These are phyloP conservation scores for Daubentonia madagascariensis DNA, from an alignment of 2,113 vertebrate genomes.

Conservation along the genomic window DNA sequence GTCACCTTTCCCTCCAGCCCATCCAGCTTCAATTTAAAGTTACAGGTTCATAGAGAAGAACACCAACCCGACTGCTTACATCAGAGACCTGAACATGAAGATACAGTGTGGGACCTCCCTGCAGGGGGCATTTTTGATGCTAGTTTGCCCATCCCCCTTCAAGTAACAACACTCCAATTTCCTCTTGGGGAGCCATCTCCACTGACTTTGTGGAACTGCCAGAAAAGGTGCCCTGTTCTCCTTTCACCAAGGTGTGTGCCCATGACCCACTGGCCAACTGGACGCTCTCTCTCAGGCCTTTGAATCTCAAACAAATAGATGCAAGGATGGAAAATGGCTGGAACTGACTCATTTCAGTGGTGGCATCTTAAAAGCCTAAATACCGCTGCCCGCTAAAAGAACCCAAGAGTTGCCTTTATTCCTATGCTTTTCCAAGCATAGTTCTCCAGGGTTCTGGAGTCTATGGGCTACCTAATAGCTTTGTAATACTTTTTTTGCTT, in stretches of 20 bases:
- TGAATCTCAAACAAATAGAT: neutral
- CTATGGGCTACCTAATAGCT: neutral
- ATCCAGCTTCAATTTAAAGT: neutral
- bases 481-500: neutral
- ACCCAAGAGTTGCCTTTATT: neutral
- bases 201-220: neutral
- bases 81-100: neutral
- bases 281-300: neutral
- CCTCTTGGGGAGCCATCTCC: neutral
- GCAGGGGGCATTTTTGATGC: no score
- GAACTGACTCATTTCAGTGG: neutral
- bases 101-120: neutral
- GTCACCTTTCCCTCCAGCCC: neutral
- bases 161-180: neutral
- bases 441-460: neutral
- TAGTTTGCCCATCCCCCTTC: neutral
- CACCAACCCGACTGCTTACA: neutral
- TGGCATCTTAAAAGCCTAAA: neutral
- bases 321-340: neutral
- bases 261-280: neutral
- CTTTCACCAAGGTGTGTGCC: neutral
- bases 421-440: neutral
- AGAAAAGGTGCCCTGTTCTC: neutral
- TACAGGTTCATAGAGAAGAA: neutral
- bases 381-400: neutral